A percentile compares a stretch with the other conserved stretches of the same genome.
phyloP scores from a whole-genome alignment of 2,888 invertebrate genomes.

The Perizoma flavofasciatum region DNA sequence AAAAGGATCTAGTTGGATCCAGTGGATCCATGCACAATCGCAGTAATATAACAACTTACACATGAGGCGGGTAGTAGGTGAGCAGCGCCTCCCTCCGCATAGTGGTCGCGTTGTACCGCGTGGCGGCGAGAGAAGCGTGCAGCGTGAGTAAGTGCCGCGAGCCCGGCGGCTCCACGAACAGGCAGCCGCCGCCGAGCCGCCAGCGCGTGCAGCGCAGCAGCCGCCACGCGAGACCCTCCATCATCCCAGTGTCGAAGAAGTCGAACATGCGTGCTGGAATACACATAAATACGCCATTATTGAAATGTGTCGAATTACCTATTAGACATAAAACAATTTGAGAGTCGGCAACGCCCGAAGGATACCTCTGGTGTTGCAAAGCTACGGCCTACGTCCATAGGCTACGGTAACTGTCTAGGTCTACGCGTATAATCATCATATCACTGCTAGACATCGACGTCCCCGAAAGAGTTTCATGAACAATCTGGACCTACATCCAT shows the following conservation, averaged over 20 bases:
- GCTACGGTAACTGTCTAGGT: too few species aligned
- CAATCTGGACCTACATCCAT: too few species aligned
- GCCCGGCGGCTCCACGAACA: slow-evolving; percentile 62
- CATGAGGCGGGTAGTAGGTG: slow-evolving; percentile 92
- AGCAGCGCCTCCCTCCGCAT: slow-evolving; percentile 87
- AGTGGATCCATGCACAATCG: too few species aligned
- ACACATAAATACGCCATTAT: not conserved
- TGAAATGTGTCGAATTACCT: not conserved
- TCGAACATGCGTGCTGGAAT: slow-evolving; percentile 95
- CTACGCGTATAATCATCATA: too few species aligned
- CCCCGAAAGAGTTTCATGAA: too few species aligned
- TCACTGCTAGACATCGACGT: too few species aligned
- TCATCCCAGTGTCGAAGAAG: slow-evolving; percentile 95
- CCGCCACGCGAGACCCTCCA: slow-evolving; percentile 95
- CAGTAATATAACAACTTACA: slow-evolving; percentile 86
- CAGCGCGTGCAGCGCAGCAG: slow-evolving; percentile 86
- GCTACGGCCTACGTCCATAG: too few species aligned
- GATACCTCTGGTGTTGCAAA: too few species aligned
- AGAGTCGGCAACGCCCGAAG: too few species aligned
- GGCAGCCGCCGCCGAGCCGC: slow-evolving; percentile 82
- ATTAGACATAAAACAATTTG: too few species aligned
- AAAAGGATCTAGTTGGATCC: too few species aligned
- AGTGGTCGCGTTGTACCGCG: slow-evolving; percentile 78
- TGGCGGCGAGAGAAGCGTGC: slow-evolving; percentile 80
- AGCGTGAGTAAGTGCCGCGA: slow-evolving; percentile 85